Evolutionary conservation across 2,888 invertebrate species (phyloP), one percentile per base, ranked within the genome.

Genomic region (Xestia xanthographa): DNA sequence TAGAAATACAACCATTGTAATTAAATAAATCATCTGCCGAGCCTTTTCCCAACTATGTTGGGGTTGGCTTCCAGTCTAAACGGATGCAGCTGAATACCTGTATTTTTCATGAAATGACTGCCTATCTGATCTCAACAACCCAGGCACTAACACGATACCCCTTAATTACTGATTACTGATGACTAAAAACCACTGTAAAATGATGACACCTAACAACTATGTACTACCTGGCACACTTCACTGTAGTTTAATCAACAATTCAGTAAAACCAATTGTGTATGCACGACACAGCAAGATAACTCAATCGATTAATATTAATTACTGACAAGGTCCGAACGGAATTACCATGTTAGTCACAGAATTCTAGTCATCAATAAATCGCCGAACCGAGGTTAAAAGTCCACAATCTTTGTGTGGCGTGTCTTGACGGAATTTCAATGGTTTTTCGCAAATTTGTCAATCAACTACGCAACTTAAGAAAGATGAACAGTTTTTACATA

Each of bases 271-370:
- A 26, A 79, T 82, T 68, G 1, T 26, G 82, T 56, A 75, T 79
- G 71, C 79, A 34, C 45, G 22, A 60, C 74, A 12, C 29, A 68
- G 34, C 41, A n/a, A 75, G 74, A 65, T 48, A 82, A 48, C 53
- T 75, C 41, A 79, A 82, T 79, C 74, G 58, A 80, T 82, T 78
- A 74, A 82, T 74, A 71, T 78, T 75, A 82, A 82, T 78, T 82
- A 82, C 62, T n/a, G 9, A 38, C 68, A 82, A 82, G 74, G 82
- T 82, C 50, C 20, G 12, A 4, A 9, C 38, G 43, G 38, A 82
- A 65, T 82, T 48, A 82, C 71, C 53, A 68, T 71, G 63, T 71
- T 79, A 71, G 75, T 79, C 74, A 71, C 82, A 79, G 43, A 60
- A 14, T 41, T 63, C 22, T 53, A 66, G 14, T 26, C 66, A 48